Conservation (phyloP, 2,113 vertebrate species). For the Aramus guarauna region DNA sequence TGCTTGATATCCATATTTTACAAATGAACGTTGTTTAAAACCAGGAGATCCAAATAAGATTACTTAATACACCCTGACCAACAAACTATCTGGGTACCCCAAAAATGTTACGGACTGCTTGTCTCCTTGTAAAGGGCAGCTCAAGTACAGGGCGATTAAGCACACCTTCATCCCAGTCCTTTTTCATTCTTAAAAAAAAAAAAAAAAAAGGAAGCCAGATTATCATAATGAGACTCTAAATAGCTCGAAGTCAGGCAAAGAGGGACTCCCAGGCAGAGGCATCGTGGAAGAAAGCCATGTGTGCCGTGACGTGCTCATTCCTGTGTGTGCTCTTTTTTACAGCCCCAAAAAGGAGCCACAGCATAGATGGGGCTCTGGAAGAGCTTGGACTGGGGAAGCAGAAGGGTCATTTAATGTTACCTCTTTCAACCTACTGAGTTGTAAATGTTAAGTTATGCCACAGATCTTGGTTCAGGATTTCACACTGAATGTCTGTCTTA, state of each 20-base stretch:
- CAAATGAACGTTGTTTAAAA: background rate
- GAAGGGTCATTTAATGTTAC: background rate
- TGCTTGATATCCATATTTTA: background rate
- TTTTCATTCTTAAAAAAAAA: background rate
- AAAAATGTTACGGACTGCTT: background rate
- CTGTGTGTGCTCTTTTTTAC: background rate
- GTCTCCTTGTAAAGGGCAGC: background rate
- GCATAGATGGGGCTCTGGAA: background rate
- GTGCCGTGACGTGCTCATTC: background rate
- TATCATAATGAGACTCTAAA: background rate
- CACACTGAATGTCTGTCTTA: background rate
- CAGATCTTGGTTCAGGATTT: background rate
- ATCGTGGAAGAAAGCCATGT: background rate
- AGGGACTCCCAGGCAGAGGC: background rate
- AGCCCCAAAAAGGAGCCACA: background rate
- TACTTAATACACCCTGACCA: background rate
- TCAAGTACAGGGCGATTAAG: background rate
- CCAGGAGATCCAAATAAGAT: background rate
- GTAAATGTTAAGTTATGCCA: background rate
- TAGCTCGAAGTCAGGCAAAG: background rate
- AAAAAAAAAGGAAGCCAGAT: background rate
- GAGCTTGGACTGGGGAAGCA: background rate
- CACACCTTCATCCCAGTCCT: background rate
- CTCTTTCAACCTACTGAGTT: background rate
- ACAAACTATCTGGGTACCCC: background rate